phyloP scores from a whole-genome alignment of 2,113 vertebrate species.

The pig (Sus scrofa) region T2T-Sscrofa CM000829.6:51289501-51290000 shows the following conservation, averaged over 20 bases:
- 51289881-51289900: not conserved
- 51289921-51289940: not conserved
- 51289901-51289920: not conserved
- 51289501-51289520: not conserved
- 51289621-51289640: not conserved
- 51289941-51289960: not conserved
- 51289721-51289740: not conserved
- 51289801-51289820: not conserved
- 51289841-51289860: not conserved
- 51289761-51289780: not conserved
- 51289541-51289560: not conserved
- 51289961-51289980: not conserved
- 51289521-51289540: not conserved
- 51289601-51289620: not conserved
- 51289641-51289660: not conserved
- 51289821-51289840: not conserved
- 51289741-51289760: not conserved
- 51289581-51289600: not conserved
- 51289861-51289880: not conserved
- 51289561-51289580: not conserved
- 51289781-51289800: not conserved
- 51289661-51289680: not conserved
- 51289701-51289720: not conserved
- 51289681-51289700: not conserved
- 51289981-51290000: not conserved